These are phyloP conservation scores for Cataglyphis cursor DNA, from an alignment of 2,888 invertebrate genomes.

Conservation along the genomic window DNA sequence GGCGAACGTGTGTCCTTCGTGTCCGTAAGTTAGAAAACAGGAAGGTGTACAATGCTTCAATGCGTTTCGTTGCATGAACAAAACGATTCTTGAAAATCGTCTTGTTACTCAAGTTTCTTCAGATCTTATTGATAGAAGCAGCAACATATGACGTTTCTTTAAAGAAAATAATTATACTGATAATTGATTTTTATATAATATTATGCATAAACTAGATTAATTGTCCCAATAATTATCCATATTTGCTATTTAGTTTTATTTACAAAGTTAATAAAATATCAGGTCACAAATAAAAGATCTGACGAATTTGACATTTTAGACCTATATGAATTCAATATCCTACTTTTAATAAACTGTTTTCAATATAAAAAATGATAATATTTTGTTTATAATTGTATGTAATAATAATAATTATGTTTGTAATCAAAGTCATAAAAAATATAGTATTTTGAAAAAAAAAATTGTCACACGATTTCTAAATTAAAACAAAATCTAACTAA, in stretches of 20 bases:
- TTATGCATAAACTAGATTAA: not conserved
- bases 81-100: not conserved
- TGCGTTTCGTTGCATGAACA: constrained; percentile 37
- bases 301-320: not conserved
- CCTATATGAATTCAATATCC: not conserved
- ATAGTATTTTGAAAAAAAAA: not conserved
- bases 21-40: constrained; percentile 42
- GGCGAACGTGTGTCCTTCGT: constrained; percentile 49
- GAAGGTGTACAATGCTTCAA: constrained; percentile 48
- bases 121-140: not conserved
- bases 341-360: not conserved
- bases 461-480: not conserved
- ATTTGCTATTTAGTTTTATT: not conserved
- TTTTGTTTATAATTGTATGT: not conserved
- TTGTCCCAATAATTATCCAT: not conserved
- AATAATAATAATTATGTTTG: not conserved
- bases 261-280: not conserved
- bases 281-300: not conserved
- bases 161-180: not conserved
- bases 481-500: not conserved
- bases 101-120: not conserved
- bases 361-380: not conserved
- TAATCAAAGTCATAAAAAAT: not conserved
- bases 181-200: not conserved
- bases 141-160: not conserved